Base-by-base conservation (phyloP, 1,140 invertebrate genomes). In the Mya arenaria region DNA sequence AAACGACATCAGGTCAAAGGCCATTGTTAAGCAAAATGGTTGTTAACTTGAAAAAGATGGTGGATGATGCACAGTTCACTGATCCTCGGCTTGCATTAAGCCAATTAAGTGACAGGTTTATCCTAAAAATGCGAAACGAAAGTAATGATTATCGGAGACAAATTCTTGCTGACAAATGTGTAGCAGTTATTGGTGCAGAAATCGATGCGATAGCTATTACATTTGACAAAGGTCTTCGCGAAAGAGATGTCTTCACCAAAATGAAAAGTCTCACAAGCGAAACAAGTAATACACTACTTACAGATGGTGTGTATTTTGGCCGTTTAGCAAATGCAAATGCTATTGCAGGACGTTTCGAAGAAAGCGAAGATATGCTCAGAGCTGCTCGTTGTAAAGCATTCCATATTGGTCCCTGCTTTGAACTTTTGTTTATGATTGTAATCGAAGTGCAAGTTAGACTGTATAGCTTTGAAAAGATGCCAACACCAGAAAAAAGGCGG, bases 381-480 rank as follows among this genome's bases (percentile, higher is more conserved):
- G 68, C 15, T 23, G 68, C 68, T 17, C 5, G 39, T n/a, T 71
- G 44, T 52, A 52, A 48, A 52, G 39, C 68, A 8, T 52, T 52
- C 23, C 8, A 52, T 8, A 36, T 23, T 30, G 68, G 41, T 30
- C 68, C 68, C 1, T 71, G 68, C 34, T 25, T 52, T 17, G 68
- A 71, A 28, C 32, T 71, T 13, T n/a, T 71, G 4, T 15, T 52
- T n/a, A 13, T 71, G 23, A 6, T 71, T 1, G 48, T 32, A 23
- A 48, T 71, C 28, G 82, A 86, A 19, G 79, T 86, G 15, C 83
- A 84, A 34, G 66, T 80, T 10, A 80, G 72, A 39, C 36, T 86
- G 10, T 84, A 80, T 78, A 37, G 82, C 36, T 84, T 84, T 48
- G 85, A 86, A 80, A 25, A 66, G 8, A 69, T 58, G 10, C 82